Evolutionary conservation across 2,113 vertebrate genomes (phyloP), one percentile per base, ranked within the genome.

Genomic region (Odocoileus hemionus): DNA sequence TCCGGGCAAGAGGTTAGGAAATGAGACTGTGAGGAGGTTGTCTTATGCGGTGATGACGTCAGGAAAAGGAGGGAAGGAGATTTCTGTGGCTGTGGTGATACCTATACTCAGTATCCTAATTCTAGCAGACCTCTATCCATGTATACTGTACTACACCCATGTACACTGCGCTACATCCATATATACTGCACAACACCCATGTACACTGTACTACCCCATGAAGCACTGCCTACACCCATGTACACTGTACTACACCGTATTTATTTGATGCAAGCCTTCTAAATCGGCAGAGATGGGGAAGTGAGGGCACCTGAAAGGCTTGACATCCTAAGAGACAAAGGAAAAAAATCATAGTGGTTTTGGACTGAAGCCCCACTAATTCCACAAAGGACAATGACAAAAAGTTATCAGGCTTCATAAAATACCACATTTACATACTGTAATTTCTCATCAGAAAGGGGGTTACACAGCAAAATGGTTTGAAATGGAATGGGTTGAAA

Each of bases 261-360:
- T 78, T 80, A 70, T 47, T 88, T 70, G 45, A 74, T 74, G 54
- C 47, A 58, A 94, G 61, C 6, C 95, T 86, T 97, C 74, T 85
- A 83, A 93, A 96, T 54, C 64, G 95, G n/a, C 36, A 91, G 43
- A 85, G 57, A 84, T 79, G 26, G 5, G 12, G 23, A 50, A 14
- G 10, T 7, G 6, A 28, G 6, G 2, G 30, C 1, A 47, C 17
- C 55, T 43, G 6, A 97, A 96, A 94, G 85, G 25, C 8, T 54
- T 80, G 30, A 96, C 87, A 97, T 94, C 58, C 58, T 94, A 96
- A 84, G 23, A 91, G 70, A 96, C 70, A 93, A 94, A 47, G 14
- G 64, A 19, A 54, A 91, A 94, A 96, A 86, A 54, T 78, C 80
- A 80, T 4, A 96, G 74, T 47, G 83, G 47, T 36, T 82, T 45